phyloP scores from a whole-genome alignment of 2,797 vertebrate species.

The Eremophila alpestris region DNA sequence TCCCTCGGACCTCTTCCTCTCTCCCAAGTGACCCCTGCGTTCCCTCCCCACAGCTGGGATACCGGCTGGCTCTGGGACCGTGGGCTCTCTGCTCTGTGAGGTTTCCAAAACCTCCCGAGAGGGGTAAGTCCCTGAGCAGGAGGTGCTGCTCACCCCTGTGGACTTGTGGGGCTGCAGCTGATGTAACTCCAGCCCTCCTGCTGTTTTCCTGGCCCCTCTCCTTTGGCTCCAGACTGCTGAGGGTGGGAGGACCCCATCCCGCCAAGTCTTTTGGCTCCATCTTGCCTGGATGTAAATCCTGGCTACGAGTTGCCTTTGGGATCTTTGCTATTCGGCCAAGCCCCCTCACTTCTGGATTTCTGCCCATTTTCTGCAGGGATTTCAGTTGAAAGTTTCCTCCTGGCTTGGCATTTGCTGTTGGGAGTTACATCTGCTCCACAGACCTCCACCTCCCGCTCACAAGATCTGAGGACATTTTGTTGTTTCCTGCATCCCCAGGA shows the following conservation, averaged over 20 bases:
- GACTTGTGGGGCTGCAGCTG: not conserved
- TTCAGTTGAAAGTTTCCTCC: slow-evolving; percentile 32
- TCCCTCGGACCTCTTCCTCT: not conserved
- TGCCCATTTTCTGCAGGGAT: not conserved
- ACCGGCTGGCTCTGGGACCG: accelerated
- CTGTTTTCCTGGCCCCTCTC: not conserved
- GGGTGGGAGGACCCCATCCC: not conserved
- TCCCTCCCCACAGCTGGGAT: not conserved
- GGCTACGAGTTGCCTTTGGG: not conserved
- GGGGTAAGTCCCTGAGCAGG: not conserved
- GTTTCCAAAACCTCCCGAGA: accelerated
- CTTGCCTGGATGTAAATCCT: not conserved
- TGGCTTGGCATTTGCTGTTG: not conserved
- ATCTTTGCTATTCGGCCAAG: not conserved
- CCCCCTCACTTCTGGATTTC: not conserved
- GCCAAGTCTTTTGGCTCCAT: not conserved
- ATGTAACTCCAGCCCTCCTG: not conserved
- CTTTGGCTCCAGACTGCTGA: not conserved
- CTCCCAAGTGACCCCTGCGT: not conserved
- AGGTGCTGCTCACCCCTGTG: not conserved
- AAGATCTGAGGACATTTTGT: not conserved
- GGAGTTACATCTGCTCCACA: not conserved
- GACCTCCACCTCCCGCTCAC: not conserved
- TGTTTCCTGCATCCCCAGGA: not conserved
- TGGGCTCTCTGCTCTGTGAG: not conserved